These are phyloP conservation scores for Dynastes maya DNA, from an alignment of 2,888 invertebrate species.

Conservation along the genomic window DNA sequence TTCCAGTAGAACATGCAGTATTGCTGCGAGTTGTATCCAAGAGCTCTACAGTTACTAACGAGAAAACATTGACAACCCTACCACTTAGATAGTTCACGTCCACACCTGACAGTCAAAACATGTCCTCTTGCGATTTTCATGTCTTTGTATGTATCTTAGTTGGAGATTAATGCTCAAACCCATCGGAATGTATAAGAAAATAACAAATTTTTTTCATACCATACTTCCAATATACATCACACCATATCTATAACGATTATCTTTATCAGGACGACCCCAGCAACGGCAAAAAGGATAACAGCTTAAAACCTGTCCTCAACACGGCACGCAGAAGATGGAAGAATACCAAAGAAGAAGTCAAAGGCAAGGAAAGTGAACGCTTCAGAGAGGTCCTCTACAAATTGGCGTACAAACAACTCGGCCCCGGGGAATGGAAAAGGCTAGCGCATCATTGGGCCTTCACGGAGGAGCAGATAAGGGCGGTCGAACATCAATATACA, in stretches of 20 bases:
- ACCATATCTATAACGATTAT: neutral
- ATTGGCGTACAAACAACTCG: conserved; percentile 76
- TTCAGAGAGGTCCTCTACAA: conserved; percentile 72
- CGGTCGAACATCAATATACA: conserved; percentile 81
- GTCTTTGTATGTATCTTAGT: too few species aligned
- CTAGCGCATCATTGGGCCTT: conserved; percentile 80
- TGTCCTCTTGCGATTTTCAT: too few species aligned
- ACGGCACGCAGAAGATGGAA: conserved; percentile 61
- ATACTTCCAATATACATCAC: neutral
- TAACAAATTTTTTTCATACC: neutral
- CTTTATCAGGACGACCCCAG: conserved; percentile 61
- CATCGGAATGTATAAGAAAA: too few species aligned
- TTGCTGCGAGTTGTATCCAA: too few species aligned
- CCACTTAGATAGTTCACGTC: too few species aligned
- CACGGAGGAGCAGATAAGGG: conserved; percentile 79
- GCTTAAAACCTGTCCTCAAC: conserved; percentile 63
- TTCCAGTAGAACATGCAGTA: too few species aligned
- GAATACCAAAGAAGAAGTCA: conserved; percentile 54
- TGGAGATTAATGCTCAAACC: too few species aligned
- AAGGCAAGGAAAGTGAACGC: conserved; percentile 66
- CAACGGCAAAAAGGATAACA: conserved; percentile 54
- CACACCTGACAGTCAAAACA: too few species aligned
- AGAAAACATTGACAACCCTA: too few species aligned
- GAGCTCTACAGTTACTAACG: too few species aligned
- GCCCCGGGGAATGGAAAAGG: conserved; percentile 78